A percentile compares a stretch with the other conserved stretches of the same genome.
Conservation (phyloP, 2,888 invertebrate genomes). For the Adelphocoris suturalis region DNA sequence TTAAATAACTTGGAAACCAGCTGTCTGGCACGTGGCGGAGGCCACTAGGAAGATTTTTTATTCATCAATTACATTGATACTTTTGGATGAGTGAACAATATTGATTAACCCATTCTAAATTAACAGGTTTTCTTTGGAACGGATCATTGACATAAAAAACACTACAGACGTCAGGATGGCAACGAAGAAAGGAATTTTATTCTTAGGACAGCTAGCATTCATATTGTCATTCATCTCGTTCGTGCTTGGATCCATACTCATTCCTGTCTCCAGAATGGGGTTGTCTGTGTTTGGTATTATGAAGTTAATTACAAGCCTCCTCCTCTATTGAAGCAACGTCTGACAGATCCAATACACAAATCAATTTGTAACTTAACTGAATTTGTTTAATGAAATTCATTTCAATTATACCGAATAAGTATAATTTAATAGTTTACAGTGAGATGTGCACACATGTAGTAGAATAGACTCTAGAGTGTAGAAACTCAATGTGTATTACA, state of each 20-base stretch:
- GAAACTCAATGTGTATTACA: too few relatives aligned
- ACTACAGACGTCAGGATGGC: background rate
- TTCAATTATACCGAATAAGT: too few relatives aligned
- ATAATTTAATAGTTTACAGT: too few relatives aligned
- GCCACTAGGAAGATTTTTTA: too few relatives aligned
- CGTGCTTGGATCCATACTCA: conserved; percentile 52
- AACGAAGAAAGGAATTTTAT: background rate
- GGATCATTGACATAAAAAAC: conserved; percentile 52
- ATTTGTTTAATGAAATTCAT: too few relatives aligned
- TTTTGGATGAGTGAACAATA: too few relatives aligned
- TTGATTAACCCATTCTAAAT: background rate
- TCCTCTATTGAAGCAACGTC: conserved; percentile 10
- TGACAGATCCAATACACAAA: background rate
- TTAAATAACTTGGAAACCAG: too few relatives aligned
- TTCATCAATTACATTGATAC: too few relatives aligned
- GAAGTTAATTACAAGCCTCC: conserved; percentile 32
- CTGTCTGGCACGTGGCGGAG: too few relatives aligned
- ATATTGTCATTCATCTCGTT: conserved; percentile 53
- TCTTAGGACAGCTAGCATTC: conserved; percentile 34
- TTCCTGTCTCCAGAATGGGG: conserved; percentile 52
- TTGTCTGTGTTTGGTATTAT: conserved; percentile 52
- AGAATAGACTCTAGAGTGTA: too few relatives aligned
- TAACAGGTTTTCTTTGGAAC: conserved; percentile 52
- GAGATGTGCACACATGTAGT: too few relatives aligned
- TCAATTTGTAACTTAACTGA: background rate